Evolutionary conservation across 2,888 invertebrate genomes (phyloP).

Genomic region (Agonum fuliginosum): DNA sequence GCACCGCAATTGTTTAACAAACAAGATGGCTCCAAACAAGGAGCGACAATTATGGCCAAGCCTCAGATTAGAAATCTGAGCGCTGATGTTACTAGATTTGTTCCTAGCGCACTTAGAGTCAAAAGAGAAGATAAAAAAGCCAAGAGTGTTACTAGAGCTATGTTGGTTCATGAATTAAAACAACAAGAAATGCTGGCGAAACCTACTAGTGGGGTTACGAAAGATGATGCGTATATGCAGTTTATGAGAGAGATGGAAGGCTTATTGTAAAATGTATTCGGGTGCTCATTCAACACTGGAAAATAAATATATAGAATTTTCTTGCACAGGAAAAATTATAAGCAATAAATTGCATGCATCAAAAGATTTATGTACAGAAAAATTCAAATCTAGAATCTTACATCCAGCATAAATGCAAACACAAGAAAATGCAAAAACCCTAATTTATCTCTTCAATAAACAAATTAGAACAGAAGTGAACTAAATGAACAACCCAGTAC

Average conservation of each 20-base stretch:
- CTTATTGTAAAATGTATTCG: constrained; percentile 87
- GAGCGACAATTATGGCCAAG: constrained; percentile 94
- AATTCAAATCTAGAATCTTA: too few relatives aligned
- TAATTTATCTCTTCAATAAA: too few relatives aligned
- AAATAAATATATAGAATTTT: too few relatives aligned
- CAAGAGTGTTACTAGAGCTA: constrained; percentile 75
- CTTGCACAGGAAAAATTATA: too few relatives aligned
- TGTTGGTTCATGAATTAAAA: constrained; percentile 75
- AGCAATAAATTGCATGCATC: too few relatives aligned
- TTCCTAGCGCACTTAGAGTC: constrained; percentile 93
- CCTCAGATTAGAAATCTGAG: constrained; percentile 96
- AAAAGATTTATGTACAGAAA: too few relatives aligned
- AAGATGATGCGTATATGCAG: constrained; percentile 98
- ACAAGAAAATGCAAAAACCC: too few relatives aligned
- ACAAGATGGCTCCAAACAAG: constrained; percentile 77
- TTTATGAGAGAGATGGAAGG: constrained; percentile 99
- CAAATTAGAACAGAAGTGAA: too few relatives aligned
- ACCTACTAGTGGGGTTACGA: constrained; percentile 75
- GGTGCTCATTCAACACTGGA: too few relatives aligned
- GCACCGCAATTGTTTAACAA: constrained; percentile 88
- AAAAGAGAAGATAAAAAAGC: constrained; percentile 88
- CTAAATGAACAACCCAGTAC: too few relatives aligned
- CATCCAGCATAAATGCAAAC: too few relatives aligned
- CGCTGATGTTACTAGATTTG: constrained; percentile 96
- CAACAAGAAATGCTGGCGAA: constrained; percentile 72